Base-by-base conservation (phyloP, 2,113 vertebrate species). In the Callaeas wilsoni region DNA sequence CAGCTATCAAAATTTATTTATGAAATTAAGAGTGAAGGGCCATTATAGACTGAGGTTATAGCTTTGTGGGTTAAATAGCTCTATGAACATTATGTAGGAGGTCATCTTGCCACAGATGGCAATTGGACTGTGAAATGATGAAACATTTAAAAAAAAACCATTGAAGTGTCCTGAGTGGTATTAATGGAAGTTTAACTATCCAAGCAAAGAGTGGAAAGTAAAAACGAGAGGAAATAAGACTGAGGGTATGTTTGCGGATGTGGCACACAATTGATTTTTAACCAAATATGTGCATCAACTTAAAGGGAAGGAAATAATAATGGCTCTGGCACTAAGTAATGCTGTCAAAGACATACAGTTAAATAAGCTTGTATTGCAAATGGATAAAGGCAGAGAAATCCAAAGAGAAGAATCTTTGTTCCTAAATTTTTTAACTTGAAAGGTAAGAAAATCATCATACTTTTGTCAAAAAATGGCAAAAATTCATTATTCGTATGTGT, bases 221-320 rank as follows among this genome's bases (percentile, higher is more conserved):
- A 94, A 94, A 93, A 91, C 50, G 49, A 74, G 56, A 94, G 95
- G 92, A 97, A 96, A 90, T 95, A 93, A 92, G 81, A 63, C 87
- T 92, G 71, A 79, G 62, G 68, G 25, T 56, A 76, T 94, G 30
- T 90, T 94, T 94, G 87, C 21, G 71, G 89, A 95, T 94, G 93
- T 87, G 95, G 94, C 44, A 64, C 55, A 77, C 68, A 90, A 97
- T 95, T 91, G 96, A 96, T 96, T 96, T 90, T 91, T 80, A 85
- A 74, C 83, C 82, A 79, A 95, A 89, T 64, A 49, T 47, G 41
- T 95, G 87, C 87, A 84, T 96, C 94, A 93, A 6, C 87, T 88
- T 68, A 94, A 91, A 93, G 35, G 78, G 84, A 94, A 96, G 93
- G 94, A 96, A 96, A 65, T 84, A 96, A 94, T 93, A 94, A 94